Base-by-base conservation (phyloP, 2,113 vertebrate genomes). In the Rhipidura dahli region DNA sequence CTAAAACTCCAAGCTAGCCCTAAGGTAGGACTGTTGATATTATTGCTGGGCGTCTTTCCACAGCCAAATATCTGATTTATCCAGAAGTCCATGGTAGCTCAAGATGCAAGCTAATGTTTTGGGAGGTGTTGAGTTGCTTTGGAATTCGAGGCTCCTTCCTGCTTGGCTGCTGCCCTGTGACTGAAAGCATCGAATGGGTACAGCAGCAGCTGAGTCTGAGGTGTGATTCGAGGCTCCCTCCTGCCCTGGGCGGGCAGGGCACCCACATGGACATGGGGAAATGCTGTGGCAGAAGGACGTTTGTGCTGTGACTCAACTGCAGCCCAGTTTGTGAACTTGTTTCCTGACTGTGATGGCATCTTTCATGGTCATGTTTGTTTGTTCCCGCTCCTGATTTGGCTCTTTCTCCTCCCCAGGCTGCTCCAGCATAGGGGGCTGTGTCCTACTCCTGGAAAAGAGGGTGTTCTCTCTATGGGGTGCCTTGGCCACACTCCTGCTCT, bases 211-310 rank as follows among this genome's bases (percentile, higher is more conserved):
- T 0, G 3, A 21, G 15, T 24, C 54, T 47, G 53, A 47, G 22
- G 10, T 45, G 68, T 10, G 65, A n/a, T 42, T 8, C 42, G 80
- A 13, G 68, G 63, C 35, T 91, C n/a, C 35, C 53, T 53, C 40
- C 39, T 4, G 22, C 35, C 39, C 72, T 10, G 51, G 13, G 31
- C 0, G 0, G 37, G 39, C 75, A 69, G 16, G 4, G 24, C 2
- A 28, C 22, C 31, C 18, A 27, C 1, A 4, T 1, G 7, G 72
- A 66, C 5, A 0, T 1, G 2, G 33, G 11, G 27, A 45, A 79
- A 22, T 1, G 3, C 77, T 47, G 42, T 37, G 72, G 24, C 47
- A 78, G 37, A 13, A 30, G 63, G 51, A 39, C 30, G 9, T 68
- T 30, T 68, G 61, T 76, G 35, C 72, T 65, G 2, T 0, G 2